Evolutionary conservation across 2,113 vertebrate species (phyloP).

Genomic region (Hassar affinis): DNA sequence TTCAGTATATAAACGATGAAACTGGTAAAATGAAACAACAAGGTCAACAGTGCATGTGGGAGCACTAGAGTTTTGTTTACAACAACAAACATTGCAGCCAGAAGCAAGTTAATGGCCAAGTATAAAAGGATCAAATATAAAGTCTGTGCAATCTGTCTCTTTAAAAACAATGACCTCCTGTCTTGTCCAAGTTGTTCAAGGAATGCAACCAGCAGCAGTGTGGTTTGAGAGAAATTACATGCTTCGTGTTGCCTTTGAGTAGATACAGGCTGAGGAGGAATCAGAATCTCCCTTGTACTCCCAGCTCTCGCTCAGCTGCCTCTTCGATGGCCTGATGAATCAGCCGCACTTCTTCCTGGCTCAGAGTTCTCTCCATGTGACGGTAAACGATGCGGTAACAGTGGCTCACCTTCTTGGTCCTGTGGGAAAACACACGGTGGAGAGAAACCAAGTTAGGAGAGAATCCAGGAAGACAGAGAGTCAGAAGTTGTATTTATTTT

Average conservation of each 20-base stretch:
- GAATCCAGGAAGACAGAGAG: neutral
- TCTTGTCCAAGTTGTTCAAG: neutral
- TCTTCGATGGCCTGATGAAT: conserved; percentile 80
- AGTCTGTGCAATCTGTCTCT: neutral
- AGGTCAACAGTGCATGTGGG: conserved; percentile 19
- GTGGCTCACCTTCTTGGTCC: conserved; percentile 84
- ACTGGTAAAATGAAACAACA: neutral
- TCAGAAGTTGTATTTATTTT: too few species aligned
- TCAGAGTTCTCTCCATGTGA: conserved; percentile 88
- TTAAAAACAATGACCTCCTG: neutral
- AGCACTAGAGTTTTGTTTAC: neutral
- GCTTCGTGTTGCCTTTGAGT: neutral
- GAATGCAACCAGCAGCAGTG: neutral
- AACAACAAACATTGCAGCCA: neutral
- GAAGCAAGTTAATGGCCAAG: neutral
- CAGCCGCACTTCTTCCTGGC: conserved; percentile 78
- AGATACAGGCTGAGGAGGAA: neutral
- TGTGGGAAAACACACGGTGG: conserved; percentile 51
- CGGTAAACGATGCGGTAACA: conserved; percentile 90
- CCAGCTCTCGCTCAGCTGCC: conserved; percentile 74
- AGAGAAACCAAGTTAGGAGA: neutral
- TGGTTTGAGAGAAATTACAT: neutral
- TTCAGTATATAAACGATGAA: neutral
- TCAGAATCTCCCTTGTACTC: conserved; percentile 85
- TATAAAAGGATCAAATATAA: neutral